phyloP scores from a whole-genome alignment of 2,113 vertebrate genomes.

The Austrofundulus limnaeus region DNA sequence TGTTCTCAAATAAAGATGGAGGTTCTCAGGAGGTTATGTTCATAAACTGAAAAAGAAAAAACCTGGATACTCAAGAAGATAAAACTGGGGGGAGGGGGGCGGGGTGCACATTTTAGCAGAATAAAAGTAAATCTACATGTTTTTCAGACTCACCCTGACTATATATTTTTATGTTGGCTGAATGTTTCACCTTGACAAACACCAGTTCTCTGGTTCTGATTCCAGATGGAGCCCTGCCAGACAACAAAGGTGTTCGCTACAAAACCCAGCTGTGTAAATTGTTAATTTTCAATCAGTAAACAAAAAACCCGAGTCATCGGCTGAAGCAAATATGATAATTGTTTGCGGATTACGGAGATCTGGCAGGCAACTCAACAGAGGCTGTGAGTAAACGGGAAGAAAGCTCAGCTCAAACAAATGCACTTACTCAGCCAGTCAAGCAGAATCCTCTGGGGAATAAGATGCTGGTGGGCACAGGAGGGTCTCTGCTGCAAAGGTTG shows the following conservation, averaged over 20 bases:
- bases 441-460: conserved; percentile 47
- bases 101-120: no score
- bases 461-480: conserved; percentile 36
- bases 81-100: no score
- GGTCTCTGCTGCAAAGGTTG: conserved; percentile 36
- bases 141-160: not conserved
- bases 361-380: conserved; percentile 67
- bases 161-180: conserved; percentile 16
- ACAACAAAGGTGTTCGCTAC: conserved; percentile 68
- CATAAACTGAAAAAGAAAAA: no score
- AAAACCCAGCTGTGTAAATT: conserved; percentile 77
- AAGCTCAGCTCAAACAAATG: conserved; percentile 76
- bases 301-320: conserved; percentile 71
- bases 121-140: not conserved
- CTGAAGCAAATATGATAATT: conserved; percentile 79
- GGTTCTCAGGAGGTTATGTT: no score
- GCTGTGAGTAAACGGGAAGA: conserved; percentile 75
- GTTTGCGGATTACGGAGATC: conserved; percentile 79
- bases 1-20: no score
- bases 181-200: conserved; percentile 17
- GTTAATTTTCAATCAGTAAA: conserved; percentile 77
- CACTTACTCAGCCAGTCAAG: conserved; percentile 59
- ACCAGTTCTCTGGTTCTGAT: conserved; percentile 18
- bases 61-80: no score
- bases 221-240: conserved; percentile 59